These are phyloP conservation scores for Fregetta grallaria DNA, from an alignment of 2,113 vertebrate species.

Conservation along the genomic window DNA sequence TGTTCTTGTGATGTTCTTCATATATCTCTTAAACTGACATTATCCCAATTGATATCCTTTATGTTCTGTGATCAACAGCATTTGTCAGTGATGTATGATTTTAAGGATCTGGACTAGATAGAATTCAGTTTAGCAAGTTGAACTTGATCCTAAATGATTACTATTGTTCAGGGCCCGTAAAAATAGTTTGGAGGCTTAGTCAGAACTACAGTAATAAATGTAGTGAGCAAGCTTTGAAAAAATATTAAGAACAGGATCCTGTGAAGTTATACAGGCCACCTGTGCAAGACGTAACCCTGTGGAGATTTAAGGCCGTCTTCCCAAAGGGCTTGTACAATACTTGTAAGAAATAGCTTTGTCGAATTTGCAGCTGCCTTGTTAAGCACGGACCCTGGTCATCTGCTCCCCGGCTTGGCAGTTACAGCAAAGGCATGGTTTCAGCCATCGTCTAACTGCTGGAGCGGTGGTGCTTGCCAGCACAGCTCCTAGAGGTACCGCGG, in stretches of 20 bases:
- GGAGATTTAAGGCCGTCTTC: conserved; percentile 25
- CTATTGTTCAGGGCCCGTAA: conserved; percentile 44
- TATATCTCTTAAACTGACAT: not conserved
- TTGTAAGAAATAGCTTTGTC: conserved; percentile 23
- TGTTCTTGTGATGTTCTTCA: not conserved
- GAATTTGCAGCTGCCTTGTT: conserved; percentile 23
- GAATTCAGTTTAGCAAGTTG: conserved; percentile 39
- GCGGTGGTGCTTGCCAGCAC: not conserved
- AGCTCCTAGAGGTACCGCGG: accelerated
- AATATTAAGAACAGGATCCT: conserved; percentile 19
- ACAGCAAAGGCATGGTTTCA: not conserved
- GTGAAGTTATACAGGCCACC: conserved; percentile 38
- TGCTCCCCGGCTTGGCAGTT: not conserved
- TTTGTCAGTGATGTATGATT: not conserved
- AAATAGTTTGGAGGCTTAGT: conserved; percentile 68
- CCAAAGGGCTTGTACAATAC: not conserved
- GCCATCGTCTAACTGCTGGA: not conserved
- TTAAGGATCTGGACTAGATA: not conserved
- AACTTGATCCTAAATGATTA: conserved; percentile 43
- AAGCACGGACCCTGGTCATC: not conserved
- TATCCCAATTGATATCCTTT: not conserved
- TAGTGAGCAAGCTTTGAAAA: conserved; percentile 48
- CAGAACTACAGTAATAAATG: conserved; percentile 63
- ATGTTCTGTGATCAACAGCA: not conserved
- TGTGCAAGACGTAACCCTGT: conserved; percentile 37